These are phyloP conservation scores for Drosophila falleni DNA, from an alignment of 2,888 invertebrate genomes.

Conservation along the genomic window DNA sequence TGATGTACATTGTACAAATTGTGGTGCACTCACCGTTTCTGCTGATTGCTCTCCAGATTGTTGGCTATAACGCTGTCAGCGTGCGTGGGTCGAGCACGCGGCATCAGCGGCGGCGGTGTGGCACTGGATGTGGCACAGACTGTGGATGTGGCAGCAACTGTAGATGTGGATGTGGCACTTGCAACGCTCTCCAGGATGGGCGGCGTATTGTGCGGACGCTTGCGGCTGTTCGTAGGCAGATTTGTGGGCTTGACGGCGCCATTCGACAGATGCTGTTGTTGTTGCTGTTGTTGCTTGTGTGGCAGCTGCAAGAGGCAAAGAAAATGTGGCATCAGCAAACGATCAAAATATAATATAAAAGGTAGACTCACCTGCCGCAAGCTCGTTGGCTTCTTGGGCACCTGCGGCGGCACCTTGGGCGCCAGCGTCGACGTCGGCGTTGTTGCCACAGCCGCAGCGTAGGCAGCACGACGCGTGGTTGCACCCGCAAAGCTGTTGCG, in stretches of 20 bases:
- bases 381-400: constrained; percentile 84
- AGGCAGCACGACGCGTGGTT: constrained; percentile 80
- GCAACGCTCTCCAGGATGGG: constrained; percentile 79
- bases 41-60: constrained; percentile 81
- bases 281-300: constrained; percentile 34
- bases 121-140: constrained; percentile 28
- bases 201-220: constrained; percentile 84
- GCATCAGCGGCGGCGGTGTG: constrained; percentile 84
- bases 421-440: constrained; percentile 60
- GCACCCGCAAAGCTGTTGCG: constrained; percentile 86
- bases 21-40: constrained; percentile 68
- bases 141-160: constrained; percentile 58
- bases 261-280: constrained; percentile 74
- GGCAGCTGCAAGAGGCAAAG: constrained; percentile 34
- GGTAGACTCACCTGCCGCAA: constrained; percentile 77
- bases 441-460: constrained; percentile 50
- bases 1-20: constrained; percentile 55
- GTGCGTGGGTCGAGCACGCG: constrained; percentile 78
- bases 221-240: constrained; percentile 77
- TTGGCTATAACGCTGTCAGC: constrained; percentile 72
- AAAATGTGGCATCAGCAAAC: constrained; percentile 1
- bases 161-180: constrained; percentile 59
- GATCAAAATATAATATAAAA: too few relatives aligned
- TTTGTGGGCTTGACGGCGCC: constrained; percentile 64
- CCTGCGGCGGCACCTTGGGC: constrained; percentile 84